These are phyloP conservation scores for Nemopilema nomurai DNA, from an alignment of 30 jellyfish, hydroid and myxozoan genomes.

Conservation along the genomic window DNA sequence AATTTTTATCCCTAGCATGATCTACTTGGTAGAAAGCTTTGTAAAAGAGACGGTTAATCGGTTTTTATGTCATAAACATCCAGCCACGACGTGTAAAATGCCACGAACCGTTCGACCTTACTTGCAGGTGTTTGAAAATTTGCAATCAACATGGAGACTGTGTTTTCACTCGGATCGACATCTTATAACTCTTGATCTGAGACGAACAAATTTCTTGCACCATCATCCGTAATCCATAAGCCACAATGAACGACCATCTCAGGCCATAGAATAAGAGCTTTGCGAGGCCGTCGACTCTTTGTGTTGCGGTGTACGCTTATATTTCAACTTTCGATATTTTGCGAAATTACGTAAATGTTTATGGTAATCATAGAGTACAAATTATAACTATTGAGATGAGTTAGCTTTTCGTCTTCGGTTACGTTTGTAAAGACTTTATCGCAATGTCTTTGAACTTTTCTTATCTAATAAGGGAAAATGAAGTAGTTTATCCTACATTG, in stretches of 20 bases:
- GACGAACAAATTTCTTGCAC: not conserved
- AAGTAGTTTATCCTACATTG: not conserved
- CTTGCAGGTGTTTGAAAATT: not conserved
- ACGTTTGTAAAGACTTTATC: not conserved
- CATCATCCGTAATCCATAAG: too few relatives aligned
- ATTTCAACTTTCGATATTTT: not conserved
- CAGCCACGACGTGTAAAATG: not conserved
- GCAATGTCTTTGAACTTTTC: not conserved
- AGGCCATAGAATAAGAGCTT: not conserved
- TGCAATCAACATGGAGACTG: not conserved
- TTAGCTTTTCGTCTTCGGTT: not conserved
- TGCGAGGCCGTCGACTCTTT: not conserved
- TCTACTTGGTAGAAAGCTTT: too few relatives aligned
- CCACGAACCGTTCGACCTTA: not conserved
- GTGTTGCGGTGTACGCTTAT: not conserved
- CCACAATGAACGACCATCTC: too few relatives aligned
- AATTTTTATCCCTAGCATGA: too few relatives aligned
- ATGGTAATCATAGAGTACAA: not conserved
- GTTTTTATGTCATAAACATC: too few relatives aligned
- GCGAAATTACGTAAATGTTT: not conserved
- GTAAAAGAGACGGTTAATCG: too few relatives aligned
- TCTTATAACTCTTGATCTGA: not conserved
- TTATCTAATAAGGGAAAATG: too few relatives aligned
- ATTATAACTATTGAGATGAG: not conserved
- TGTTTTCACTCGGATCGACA: not conserved